These are phyloP conservation scores for Odontomyia ornata DNA, from an alignment of 2,888 invertebrate species.

Conservation along the genomic window DNA sequence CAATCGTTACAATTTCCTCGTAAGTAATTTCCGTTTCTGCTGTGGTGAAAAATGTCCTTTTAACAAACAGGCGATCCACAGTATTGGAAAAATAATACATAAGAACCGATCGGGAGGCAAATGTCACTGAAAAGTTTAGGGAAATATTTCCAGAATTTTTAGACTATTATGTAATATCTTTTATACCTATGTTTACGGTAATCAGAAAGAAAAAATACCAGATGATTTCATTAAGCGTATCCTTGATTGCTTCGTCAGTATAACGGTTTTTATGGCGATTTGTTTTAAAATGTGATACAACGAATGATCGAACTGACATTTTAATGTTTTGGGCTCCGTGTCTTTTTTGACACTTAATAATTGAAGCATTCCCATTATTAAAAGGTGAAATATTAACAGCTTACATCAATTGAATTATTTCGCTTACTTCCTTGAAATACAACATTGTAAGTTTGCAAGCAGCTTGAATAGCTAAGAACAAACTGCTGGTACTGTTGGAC, in stretches of 20 bases:
- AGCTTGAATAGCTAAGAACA: no score
- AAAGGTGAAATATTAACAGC: no score
- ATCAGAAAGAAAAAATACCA: slow-evolving; percentile 38
- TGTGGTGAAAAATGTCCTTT: slow-evolving; percentile 50
- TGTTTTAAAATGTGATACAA: slow-evolving; percentile 1
- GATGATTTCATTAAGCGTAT: slow-evolving; percentile 28
- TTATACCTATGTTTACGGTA: slow-evolving; percentile 31
- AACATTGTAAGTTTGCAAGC: no score
- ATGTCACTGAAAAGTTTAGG: slow-evolving; percentile 52
- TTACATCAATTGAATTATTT: no score
- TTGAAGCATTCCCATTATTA: no score
- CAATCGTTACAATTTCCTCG: slow-evolving; percentile 52
- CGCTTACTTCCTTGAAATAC: no score
- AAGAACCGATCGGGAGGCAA: slow-evolving; percentile 53
- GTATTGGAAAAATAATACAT: slow-evolving; percentile 56
- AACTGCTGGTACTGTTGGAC: no score
- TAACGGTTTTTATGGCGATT: slow-evolving; percentile 4
- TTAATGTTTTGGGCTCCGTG: no score
- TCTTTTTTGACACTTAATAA: no score
- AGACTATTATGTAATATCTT: background rate
- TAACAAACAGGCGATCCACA: slow-evolving; percentile 53
- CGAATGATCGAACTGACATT: slow-evolving; percentile 21
- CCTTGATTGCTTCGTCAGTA: slow-evolving; percentile 21
- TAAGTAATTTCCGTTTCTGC: slow-evolving; percentile 52
- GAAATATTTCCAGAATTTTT: background rate